A percentile compares a stretch with the other conserved stretches of the same genome.
These are phyloP conservation scores for Shargacucullia verbasci DNA, from an alignment of 2,888 invertebrate genomes.

Conservation along the genomic window DNA sequence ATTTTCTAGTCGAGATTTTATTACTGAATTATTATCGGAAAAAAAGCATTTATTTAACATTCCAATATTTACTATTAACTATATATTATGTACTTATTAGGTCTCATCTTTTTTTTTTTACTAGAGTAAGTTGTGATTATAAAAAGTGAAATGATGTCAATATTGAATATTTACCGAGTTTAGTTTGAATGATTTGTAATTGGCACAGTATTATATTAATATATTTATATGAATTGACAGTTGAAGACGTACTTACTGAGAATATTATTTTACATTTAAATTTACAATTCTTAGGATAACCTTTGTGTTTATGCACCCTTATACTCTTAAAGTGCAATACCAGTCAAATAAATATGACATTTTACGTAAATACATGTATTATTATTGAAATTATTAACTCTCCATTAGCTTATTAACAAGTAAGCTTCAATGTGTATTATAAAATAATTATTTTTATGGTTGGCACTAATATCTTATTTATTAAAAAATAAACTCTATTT, in stretches of 20 bases:
- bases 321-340: conserved; percentile 23
- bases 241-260: conserved; percentile 30
- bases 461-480: conserved; percentile 38
- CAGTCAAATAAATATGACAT: conserved; percentile 26
- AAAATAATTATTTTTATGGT: conserved; percentile 28
- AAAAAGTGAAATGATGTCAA: conserved; percentile 23
- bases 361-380: conserved; percentile 5
- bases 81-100: conserved; percentile 23
- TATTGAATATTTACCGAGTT: conserved; percentile 13
- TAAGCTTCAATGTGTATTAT: conserved; percentile 34
- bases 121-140: conserved; percentile 27
- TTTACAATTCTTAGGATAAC: conserved; percentile 43
- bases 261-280: conserved; percentile 36
- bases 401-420: conserved; percentile 16
- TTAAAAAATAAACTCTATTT: conserved; percentile 46
- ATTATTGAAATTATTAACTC: conserved; percentile 8
- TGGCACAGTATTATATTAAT: conserved; percentile 50
- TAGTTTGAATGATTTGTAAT: conserved; percentile 40
- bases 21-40: conserved; percentile 38
- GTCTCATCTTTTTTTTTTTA: conserved; percentile 16
- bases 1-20: conserved; percentile 58
- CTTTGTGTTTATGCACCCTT: conserved; percentile 29
- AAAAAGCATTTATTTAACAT: conserved; percentile 56
- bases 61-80: conserved; percentile 45
- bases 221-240: conserved; percentile 40